Evolutionary conservation across 2,113 vertebrate genomes (phyloP).

Genomic region (Macquaria australasica): DNA sequence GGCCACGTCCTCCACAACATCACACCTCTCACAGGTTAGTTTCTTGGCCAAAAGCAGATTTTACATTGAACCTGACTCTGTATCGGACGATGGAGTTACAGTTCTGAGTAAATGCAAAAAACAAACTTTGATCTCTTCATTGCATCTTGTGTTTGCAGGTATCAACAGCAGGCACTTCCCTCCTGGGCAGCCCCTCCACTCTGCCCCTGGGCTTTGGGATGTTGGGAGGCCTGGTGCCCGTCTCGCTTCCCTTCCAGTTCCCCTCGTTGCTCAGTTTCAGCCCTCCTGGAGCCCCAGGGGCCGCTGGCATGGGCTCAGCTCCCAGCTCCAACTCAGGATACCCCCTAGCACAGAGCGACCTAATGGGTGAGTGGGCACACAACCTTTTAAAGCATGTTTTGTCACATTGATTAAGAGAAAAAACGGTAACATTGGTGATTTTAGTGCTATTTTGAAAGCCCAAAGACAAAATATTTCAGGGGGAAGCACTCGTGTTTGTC

Average conservation of each 20-base stretch:
- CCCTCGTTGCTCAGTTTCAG: conserved; percentile 93
- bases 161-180: conserved; percentile 86
- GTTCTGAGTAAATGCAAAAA: neutral
- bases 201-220: conserved; percentile 96
- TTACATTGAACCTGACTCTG: neutral
- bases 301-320: conserved; percentile 70
- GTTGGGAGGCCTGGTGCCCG: conserved; percentile 96
- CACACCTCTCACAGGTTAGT: conserved; percentile 84
- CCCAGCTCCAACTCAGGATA: conserved; percentile 85
- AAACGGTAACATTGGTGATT: neutral
- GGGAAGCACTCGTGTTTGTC: neutral
- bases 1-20: conserved; percentile 75
- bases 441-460: neutral
- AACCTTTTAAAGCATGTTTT: neutral
- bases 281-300: conserved; percentile 84
- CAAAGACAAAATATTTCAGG: neutral
- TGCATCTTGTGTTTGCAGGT: conserved; percentile 81
- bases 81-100: no score
- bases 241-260: conserved; percentile 98
- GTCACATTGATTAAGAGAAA: neutral
- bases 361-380: conserved; percentile 72
- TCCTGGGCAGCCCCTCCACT: conserved; percentile 90
- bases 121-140: neutral
- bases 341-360: conserved; percentile 84
- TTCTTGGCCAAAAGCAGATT: neutral